Evolutionary conservation across 2,888 invertebrate genomes (phyloP), one percentile per base, ranked within the genome.

Genomic region (Bembecia ichneumoniformis): DNA sequence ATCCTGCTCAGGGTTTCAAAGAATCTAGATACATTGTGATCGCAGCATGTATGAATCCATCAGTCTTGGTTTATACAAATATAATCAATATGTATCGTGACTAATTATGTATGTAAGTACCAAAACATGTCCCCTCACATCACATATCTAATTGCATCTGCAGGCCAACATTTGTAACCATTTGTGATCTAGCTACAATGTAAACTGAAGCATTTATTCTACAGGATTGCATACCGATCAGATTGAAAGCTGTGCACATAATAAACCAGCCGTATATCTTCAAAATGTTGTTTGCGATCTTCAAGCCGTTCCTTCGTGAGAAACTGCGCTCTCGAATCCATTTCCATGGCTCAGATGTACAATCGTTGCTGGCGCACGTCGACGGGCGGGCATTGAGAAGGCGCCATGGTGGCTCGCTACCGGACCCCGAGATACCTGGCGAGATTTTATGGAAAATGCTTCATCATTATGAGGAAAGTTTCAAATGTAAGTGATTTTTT

Each of bases 261-360:
- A 88, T 97, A n/a, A 95, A 95, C 71, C 96, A 97, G 69, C 94
- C 96, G 0, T 91, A 90, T 57, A 89, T 96, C 53, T 96, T 97
- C 80, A 95, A 95, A 67, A 92, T 96, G 90, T 84, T 95, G 3
- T 96, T 93, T 65, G 91, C 93, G 7, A 88, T 97, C 50, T 94
- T 97, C 75, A 96, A 95, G 71, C 97, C 96, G 0, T 96, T 97
- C 71, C 83, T 97, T 58, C 89, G 93, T 56, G 94, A 95, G 67
- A 96, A 96, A 80, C 79, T 96, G 15, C 90, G 92, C 47, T 92
- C 91, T 52, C 89, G 96, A 84, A 89, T 95, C 50, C 87, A 89
- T 63, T 93, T 95, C 76, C 94, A 95, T 65, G 94, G 94, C 1
- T 87, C 87, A 11, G 89, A 94, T 64, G 88, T 79, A 63, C 88